A percentile compares a stretch with the other conserved stretches of the same genome.
Conservation (phyloP, 2,797 vertebrate genomes). For the Carduelis carduelis region DNA sequence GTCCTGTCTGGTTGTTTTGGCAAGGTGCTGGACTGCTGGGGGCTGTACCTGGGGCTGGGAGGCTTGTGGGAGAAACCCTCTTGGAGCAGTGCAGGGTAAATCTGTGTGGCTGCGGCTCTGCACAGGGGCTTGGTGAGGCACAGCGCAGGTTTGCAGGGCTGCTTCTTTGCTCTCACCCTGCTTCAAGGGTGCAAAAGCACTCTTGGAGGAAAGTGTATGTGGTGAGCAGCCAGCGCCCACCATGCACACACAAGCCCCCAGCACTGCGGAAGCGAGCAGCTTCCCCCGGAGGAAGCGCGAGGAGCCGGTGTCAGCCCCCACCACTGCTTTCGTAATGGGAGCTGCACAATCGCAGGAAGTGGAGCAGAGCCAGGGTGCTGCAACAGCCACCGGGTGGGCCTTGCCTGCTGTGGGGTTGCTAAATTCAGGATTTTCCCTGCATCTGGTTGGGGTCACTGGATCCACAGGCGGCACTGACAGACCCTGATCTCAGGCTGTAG, state of each 20-base stretch:
- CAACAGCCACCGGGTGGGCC: not conserved
- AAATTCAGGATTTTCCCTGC: not conserved
- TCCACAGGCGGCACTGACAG: accelerated
- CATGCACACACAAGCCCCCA: accelerated
- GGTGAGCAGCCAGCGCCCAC: not conserved
- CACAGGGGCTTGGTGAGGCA: not conserved
- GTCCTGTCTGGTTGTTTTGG: not conserved
- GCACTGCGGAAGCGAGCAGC: accelerated
- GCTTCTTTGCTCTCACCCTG: accelerated
- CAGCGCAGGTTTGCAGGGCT: accelerated
- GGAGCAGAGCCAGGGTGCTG: not conserved
- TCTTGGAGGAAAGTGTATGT: not conserved
- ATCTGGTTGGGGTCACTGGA: not conserved
- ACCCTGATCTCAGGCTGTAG: not conserved
- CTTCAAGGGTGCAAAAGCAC: accelerated
- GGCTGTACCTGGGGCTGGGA: not conserved
- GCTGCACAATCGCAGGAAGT: slow-evolving; percentile 30
- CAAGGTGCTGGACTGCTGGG: not conserved
- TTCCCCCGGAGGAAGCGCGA: not conserved
- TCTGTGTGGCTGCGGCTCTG: accelerated
- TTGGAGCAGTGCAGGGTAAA: accelerated
- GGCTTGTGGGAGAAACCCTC: not conserved
- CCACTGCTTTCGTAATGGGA: not conserved
- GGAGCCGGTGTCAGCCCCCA: not conserved
- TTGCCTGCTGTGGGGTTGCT: not conserved